phyloP scores from a whole-genome alignment of 2,797 vertebrate genomes.

The Eurystomus glaucurus region DNA sequence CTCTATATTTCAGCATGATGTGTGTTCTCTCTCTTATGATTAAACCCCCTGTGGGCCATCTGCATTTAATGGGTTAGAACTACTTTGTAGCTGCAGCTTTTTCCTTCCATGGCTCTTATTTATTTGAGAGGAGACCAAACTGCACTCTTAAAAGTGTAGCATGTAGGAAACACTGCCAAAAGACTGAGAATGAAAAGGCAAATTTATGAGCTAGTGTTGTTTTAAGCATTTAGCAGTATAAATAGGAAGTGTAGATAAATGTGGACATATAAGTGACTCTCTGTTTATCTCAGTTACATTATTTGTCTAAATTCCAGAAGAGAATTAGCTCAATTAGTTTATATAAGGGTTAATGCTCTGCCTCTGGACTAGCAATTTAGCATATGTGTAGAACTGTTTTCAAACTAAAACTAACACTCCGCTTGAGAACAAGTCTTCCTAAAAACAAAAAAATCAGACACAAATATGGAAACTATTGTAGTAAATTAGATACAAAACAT shows the following conservation, averaged over 20 bases:
- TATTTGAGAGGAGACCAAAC: constrained; percentile 83
- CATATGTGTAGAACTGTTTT: constrained; percentile 21
- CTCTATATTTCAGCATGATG: constrained; percentile 86
- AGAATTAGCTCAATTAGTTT: constrained; percentile 80
- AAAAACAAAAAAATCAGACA: not conserved
- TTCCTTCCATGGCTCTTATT: constrained; percentile 79
- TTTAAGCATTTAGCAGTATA: constrained; percentile 86
- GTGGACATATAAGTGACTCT: constrained; percentile 76
- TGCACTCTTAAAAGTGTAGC: constrained; percentile 81
- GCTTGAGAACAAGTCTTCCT: constrained; percentile 7
- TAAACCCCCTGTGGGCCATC: constrained; percentile 85
- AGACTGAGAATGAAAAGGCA: constrained; percentile 78
- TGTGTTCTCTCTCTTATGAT: constrained; percentile 84
- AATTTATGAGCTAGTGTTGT: constrained; percentile 84
- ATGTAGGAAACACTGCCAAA: constrained; percentile 82
- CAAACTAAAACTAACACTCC: not conserved
- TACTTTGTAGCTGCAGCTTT: constrained; percentile 84
- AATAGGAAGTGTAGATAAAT: constrained; percentile 85
- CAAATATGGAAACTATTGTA: constrained; percentile 14
- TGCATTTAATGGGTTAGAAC: constrained; percentile 86
- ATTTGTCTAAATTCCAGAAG: constrained; percentile 79
- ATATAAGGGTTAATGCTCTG: constrained; percentile 73
- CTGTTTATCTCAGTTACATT: constrained; percentile 81
- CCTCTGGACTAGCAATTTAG: constrained; percentile 52
- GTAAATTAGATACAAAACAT: not conserved